Conservation (phyloP, 1,140 invertebrate species). For the Triops cancriformis region DNA sequence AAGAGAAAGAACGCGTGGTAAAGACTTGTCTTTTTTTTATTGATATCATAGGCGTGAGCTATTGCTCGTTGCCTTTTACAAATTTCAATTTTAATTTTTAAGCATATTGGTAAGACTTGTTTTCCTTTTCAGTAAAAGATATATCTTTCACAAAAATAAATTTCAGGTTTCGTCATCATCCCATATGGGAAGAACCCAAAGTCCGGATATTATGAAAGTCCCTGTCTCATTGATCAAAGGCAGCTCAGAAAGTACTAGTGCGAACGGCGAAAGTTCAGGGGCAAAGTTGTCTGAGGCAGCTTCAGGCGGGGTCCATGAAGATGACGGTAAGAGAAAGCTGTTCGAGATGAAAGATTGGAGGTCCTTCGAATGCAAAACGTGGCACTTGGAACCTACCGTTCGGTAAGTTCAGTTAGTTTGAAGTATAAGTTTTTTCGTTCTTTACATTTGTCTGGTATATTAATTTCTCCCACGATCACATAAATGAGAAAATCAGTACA, state of each 20-base stretch:
- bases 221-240: neutral
- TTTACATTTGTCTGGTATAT: neutral
- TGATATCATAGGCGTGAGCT: no score
- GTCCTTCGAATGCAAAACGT: constrained; percentile 88
- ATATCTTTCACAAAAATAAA: neutral
- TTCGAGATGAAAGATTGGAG: constrained; percentile 73
- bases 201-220: constrained; percentile 24
- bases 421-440: constrained; percentile 35
- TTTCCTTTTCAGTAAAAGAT: neutral
- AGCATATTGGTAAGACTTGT: no score
- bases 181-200: constrained; percentile 19
- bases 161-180: constrained; percentile 7
- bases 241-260: neutral
- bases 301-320: constrained; percentile 3
- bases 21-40: constrained; percentile 17
- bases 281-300: neutral
- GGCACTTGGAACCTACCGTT: constrained; percentile 96
- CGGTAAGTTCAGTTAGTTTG: constrained; percentile 48
- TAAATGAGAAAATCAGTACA: no score
- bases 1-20: constrained; percentile 78
- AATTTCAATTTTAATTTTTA: no score
- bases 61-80: no score
- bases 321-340: constrained; percentile 23
- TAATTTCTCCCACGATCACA: no score
- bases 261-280: neutral